Conservation (phyloP, 2,888 invertebrate species). For the Athetis lepigone region DNA sequence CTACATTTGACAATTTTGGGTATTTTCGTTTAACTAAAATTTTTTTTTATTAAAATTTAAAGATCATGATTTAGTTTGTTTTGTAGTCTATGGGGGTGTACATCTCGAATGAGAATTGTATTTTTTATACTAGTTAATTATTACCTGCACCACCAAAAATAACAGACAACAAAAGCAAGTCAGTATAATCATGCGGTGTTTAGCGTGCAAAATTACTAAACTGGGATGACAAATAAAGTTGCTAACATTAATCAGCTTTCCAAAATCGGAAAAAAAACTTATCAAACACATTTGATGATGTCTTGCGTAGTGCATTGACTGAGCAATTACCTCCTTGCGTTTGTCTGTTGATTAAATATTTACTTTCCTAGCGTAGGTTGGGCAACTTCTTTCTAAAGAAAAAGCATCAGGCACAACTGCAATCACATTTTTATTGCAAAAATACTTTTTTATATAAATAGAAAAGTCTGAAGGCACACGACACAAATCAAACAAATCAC, state of each 20-base stretch:
- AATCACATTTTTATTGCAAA: constrained; percentile 59
- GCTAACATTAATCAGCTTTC: too few relatives aligned
- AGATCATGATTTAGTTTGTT: background rate
- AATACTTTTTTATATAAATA: constrained; percentile 55
- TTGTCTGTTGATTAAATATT: too few relatives aligned
- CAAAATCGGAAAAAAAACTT: too few relatives aligned
- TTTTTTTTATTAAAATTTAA: constrained; percentile 1
- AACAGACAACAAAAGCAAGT: too few relatives aligned
- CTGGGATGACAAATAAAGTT: too few relatives aligned
- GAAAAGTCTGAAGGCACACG: constrained; percentile 64
- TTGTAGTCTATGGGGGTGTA: background rate
- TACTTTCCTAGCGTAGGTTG: too few relatives aligned
- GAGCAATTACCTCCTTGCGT: too few relatives aligned
- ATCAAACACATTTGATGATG: too few relatives aligned
- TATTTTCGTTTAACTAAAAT: background rate
- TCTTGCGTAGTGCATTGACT: too few relatives aligned
- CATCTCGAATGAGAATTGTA: background rate
- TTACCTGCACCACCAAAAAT: background rate
- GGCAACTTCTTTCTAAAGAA: too few relatives aligned
- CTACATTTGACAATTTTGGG: background rate
- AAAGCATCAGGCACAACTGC: constrained; percentile 31
- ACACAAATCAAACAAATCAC: constrained; percentile 57
- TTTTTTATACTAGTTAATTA: background rate
- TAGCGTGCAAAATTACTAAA: too few relatives aligned
- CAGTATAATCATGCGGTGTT: too few relatives aligned